Conservation (phyloP, 1,140 invertebrate species). For the Drosophila athabasca region DNA sequence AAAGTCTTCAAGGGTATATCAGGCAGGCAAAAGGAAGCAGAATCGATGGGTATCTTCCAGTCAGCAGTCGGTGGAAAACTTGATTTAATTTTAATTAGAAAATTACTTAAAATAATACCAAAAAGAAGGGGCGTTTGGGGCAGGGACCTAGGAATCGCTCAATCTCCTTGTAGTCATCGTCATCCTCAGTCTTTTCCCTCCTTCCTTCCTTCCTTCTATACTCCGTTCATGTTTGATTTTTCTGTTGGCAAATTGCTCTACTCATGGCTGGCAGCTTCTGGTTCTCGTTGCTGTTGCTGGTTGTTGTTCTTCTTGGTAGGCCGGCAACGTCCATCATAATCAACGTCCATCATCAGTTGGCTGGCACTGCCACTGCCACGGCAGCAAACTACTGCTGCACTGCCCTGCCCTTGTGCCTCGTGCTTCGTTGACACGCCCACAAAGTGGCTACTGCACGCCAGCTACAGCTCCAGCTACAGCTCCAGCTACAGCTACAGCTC, state of each 20-base stretch:
- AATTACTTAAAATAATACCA: slow-evolving; percentile 79
- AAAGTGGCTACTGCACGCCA: slow-evolving; percentile 34
- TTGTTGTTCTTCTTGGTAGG: slow-evolving; percentile 47
- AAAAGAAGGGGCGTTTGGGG: slow-evolving; percentile 73
- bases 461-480: not conserved
- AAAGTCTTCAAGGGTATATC: too few relatives aligned
- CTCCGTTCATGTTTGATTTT: not conserved
- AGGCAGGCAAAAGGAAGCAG: too few relatives aligned
- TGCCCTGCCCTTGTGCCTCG: not conserved
- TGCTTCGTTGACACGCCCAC: slow-evolving; percentile 41
- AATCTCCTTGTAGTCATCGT: slow-evolving; percentile 43
- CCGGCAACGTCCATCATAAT: slow-evolving; percentile 78
- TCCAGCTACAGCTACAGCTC: too few relatives aligned
- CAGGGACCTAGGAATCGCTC: slow-evolving; percentile 69
- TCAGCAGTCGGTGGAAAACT: slow-evolving; percentile 17
- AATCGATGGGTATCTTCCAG: too few relatives aligned
- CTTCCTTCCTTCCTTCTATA: not conserved
- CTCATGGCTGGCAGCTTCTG: slow-evolving; percentile 37
- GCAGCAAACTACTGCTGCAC: slow-evolving; percentile 44
- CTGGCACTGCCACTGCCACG: slow-evolving; percentile 65
- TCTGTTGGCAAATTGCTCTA: slow-evolving; percentile 43
- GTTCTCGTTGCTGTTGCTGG: slow-evolving; percentile 1
- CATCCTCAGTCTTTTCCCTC: slow-evolving; percentile 11
- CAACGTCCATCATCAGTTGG: slow-evolving; percentile 79
- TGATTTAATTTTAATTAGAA: slow-evolving; percentile 67